Evolutionary conservation across 2,797 vertebrate species (phyloP).

Genomic region (Cuculus canorus): DNA sequence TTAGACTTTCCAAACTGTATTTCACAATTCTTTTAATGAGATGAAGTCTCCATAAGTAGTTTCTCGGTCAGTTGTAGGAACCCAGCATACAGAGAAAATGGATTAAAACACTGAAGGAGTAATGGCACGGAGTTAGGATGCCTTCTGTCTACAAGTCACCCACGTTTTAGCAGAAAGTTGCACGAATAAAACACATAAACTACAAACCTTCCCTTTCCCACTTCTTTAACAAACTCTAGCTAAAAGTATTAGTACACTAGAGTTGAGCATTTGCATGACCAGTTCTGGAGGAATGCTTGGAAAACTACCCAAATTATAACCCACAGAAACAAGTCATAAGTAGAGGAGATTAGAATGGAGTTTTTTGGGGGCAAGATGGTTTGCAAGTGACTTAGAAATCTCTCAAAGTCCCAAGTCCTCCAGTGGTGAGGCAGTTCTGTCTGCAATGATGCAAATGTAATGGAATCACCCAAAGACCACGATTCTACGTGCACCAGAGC

Average conservation of each 20-base stretch:
- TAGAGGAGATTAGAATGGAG: background rate
- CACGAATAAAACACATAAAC: background rate
- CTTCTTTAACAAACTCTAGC: background rate
- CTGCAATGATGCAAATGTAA: background rate
- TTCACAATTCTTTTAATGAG: background rate
- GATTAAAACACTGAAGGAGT: background rate
- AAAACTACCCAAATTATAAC: background rate
- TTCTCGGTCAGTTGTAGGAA: background rate
- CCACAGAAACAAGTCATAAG: background rate
- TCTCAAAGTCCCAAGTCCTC: background rate
- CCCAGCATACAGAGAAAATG: background rate
- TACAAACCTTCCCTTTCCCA: background rate
- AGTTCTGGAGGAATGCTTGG: background rate
- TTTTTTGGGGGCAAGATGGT: background rate
- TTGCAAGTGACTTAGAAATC: background rate
- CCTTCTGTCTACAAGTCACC: background rate
- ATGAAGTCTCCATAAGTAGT: background rate
- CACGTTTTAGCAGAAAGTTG: background rate
- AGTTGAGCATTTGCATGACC: background rate
- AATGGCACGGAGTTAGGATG: background rate
- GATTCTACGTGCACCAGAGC: background rate
- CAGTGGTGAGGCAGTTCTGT: background rate
- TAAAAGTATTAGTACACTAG: rapidly evolving
- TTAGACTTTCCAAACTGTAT: background rate
- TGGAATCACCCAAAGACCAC: background rate